These are phyloP conservation scores for Caenorhabditis briggsae DNA, from an alignment of 1,140 invertebrate genomes.

Conservation along the genomic window DNA sequence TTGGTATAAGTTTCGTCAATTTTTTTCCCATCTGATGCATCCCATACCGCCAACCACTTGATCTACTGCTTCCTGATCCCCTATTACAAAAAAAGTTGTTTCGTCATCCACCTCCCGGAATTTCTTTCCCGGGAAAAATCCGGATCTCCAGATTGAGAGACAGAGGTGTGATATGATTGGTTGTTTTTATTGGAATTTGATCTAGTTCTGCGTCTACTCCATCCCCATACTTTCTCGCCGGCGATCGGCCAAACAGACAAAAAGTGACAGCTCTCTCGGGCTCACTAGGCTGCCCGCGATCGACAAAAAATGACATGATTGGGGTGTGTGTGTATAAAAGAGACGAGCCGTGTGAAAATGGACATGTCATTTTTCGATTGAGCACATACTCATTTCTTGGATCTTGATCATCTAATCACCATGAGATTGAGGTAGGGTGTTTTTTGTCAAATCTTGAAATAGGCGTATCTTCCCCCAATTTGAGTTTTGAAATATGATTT, in stretches of 20 bases:
- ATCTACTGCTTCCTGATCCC: too few species aligned
- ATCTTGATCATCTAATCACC: background rate
- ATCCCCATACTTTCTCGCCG: background rate
- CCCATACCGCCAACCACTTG: too few species aligned
- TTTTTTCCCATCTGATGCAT: too few species aligned
- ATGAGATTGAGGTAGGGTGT: slow-evolving; percentile 25
- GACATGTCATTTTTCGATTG: slow-evolving; percentile 7
- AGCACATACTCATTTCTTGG: background rate
- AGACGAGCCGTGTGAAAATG: background rate
- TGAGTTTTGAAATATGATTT: too few species aligned
- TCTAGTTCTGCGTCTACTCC: background rate
- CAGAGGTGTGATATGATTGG: too few species aligned
- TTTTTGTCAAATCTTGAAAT: background rate
- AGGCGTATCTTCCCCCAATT: too few species aligned
- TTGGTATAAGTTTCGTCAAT: too few species aligned
- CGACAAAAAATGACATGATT: slow-evolving; percentile 46
- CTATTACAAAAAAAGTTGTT: too few species aligned
- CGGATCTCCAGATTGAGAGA: background rate
- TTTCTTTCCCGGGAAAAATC: background rate
- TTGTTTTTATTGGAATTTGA: slow-evolving; percentile 49
- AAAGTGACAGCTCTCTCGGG: slow-evolving; percentile 17
- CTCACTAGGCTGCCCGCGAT: background rate
- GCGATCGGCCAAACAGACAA: background rate
- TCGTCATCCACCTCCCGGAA: too few species aligned
- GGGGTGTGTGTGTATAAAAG: background rate